Evolutionary conservation across 2,797 vertebrate species (phyloP), one percentile per base, ranked within the genome.

Genomic region (Cephalopachus bancanus): DNA sequence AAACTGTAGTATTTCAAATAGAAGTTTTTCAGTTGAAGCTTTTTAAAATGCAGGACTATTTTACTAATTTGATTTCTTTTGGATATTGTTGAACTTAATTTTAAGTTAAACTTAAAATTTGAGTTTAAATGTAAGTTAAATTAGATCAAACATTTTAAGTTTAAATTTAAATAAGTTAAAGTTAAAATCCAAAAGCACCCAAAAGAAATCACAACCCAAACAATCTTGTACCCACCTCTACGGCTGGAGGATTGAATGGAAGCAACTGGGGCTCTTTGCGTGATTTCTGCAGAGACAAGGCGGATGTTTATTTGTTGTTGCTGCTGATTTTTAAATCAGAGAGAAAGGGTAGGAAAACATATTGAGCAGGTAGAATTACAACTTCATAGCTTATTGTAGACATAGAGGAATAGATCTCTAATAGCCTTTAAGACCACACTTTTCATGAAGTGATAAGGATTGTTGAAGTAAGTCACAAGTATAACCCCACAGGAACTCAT

Each of bases 21-120:
- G 37, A 22, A 26, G 28, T 80, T 89, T 86, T 95, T 65, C 33
- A 80, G 57, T 57, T 72, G 75, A 94, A 19, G 57, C 44, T 86
- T 67, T 17, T 75, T 10, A 85, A 89, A 92, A 69, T 91, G 26
- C 12, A 15, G 24, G 5, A 60, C 91, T 83, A 15, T 67, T 87
- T 93, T n/a, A 86, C 15, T 53, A 76, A 11, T 71, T 85, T 94
- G 16, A 71, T 80, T 93, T 94, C 33, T 76, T 94, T 88, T 51
- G 17, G 15, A 62, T 85, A 89, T 20, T 33, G 17, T 51, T 90
- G 22, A 85, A 69, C 92, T 92, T 94, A 64, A 78, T 83, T 93
- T 94, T 75, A 76, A 86, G 57, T 86, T 76, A 81, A 64, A 90
- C 37, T 94, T 72, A 81, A 71, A 86, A 51, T 62, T 57, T 65